Conservation (phyloP, 2,113 vertebrate genomes). For the Penelope pileata region DNA sequence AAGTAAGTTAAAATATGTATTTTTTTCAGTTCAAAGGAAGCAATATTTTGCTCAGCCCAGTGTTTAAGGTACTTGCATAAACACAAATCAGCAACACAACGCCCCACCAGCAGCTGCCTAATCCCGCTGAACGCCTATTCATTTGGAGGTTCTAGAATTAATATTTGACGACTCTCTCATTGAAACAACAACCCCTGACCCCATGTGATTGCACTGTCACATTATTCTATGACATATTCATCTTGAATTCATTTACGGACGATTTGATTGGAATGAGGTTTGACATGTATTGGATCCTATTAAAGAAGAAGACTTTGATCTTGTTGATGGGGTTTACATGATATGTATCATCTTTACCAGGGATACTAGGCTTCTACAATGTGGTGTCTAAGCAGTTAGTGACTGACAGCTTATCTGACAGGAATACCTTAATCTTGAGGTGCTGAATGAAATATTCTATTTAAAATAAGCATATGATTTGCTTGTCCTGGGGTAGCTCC, state of each 20-base stretch:
- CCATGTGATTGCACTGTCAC: slow-evolving; percentile 83
- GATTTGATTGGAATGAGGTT: slow-evolving; percentile 86
- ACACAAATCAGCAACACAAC: slow-evolving; percentile 76
- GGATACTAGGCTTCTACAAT: slow-evolving; percentile 80
- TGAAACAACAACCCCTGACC: slow-evolving; percentile 84
- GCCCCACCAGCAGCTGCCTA: slow-evolving; percentile 75
- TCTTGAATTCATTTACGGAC: slow-evolving; percentile 85
- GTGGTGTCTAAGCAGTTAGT: slow-evolving; percentile 75
- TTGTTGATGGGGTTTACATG: slow-evolving; percentile 84
- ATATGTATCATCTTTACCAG: slow-evolving; percentile 83
- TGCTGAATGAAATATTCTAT: slow-evolving; percentile 79
- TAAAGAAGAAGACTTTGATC: slow-evolving; percentile 83
- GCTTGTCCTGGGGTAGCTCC: slow-evolving; percentile 54
- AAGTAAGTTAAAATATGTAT: slow-evolving; percentile 79
- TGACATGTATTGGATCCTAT: slow-evolving; percentile 84
- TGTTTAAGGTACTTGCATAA: slow-evolving; percentile 73
- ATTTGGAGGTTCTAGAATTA: slow-evolving; percentile 82
- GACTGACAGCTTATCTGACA: slow-evolving; percentile 81
- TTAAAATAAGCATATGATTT: slow-evolving; percentile 81
- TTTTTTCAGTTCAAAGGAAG: slow-evolving; percentile 49
- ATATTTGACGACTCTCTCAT: slow-evolving; percentile 87
- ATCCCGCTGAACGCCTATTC: slow-evolving; percentile 79
- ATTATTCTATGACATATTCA: slow-evolving; percentile 86
- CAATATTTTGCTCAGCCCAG: slow-evolving; percentile 59
- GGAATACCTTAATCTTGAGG: slow-evolving; percentile 83